These are phyloP conservation scores for Stenopsyche tienmushanensis DNA, from an alignment of 1,140 invertebrate species.

Conservation along the genomic window DNA sequence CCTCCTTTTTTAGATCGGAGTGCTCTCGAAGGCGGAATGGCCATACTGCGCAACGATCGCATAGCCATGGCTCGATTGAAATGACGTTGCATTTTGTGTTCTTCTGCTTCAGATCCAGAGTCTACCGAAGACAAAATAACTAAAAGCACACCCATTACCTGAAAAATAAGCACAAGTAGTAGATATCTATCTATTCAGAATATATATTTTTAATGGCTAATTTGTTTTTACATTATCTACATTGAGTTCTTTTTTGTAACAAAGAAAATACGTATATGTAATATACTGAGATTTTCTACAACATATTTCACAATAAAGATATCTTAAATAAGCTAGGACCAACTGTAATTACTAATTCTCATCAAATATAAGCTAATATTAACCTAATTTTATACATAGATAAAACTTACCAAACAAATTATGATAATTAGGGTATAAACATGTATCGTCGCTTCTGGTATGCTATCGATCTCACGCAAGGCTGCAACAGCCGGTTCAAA, in stretches of 20 bases:
- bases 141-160: conserved; percentile 77
- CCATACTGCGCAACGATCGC: conserved; percentile 67
- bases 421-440: conserved; percentile 84
- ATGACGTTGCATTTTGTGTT: conserved; percentile 71
- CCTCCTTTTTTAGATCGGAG: conserved; percentile 49
- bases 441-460: conserved; percentile 72
- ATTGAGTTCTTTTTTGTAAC: too few relatives aligned
- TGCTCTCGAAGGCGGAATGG: conserved; percentile 46
- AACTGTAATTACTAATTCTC: too few relatives aligned
- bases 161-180: conserved; percentile 37
- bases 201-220: neutral
- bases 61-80: conserved; percentile 86
- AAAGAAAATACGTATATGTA: too few relatives aligned
- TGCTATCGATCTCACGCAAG: conserved; percentile 75
- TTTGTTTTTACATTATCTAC: too few relatives aligned
- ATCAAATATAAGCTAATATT: too few relatives aligned
- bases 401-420: conserved; percentile 70
- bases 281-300: too few relatives aligned
- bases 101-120: conserved; percentile 59
- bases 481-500: conserved; percentile 76
- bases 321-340: too few relatives aligned
- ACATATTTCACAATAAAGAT: too few relatives aligned
- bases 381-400: neutral
- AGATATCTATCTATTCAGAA: neutral
- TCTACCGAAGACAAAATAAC: conserved; percentile 77